Evolutionary conservation across 1,140 invertebrate genomes (phyloP).

Genomic region (Marisa cornuarietis): DNA sequence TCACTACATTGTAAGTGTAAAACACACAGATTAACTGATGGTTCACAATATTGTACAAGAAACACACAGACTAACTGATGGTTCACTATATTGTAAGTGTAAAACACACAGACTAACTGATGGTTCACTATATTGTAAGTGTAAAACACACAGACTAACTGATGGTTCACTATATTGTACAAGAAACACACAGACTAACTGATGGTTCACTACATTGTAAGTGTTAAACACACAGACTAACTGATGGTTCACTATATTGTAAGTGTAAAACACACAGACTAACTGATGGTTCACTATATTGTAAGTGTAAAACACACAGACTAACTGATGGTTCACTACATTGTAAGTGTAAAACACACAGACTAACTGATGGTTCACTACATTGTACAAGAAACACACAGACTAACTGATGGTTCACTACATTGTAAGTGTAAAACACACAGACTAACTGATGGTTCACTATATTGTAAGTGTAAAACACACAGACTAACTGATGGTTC

Average conservation of each 20-base stretch:
- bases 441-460: background rate
- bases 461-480: no score
- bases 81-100: background rate
- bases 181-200: background rate
- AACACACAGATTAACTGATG: background rate
- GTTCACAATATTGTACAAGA: no score
- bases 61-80: background rate
- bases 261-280: no score
- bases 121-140: background rate
- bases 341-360: no score
- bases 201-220: background rate
- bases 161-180: no score
- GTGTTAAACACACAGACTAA: no score
- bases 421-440: no score
- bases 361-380: background rate
- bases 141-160: background rate
- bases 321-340: background rate
- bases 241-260: background rate
- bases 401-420: background rate
- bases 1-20: background rate
- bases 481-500: background rate
- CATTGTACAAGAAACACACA: no score
- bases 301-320: no score
- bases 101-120: background rate
- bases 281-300: background rate